Evolutionary conservation across 64 coral and sea anemone genomes (phyloP).

Genomic region (Porites lutea): DNA sequence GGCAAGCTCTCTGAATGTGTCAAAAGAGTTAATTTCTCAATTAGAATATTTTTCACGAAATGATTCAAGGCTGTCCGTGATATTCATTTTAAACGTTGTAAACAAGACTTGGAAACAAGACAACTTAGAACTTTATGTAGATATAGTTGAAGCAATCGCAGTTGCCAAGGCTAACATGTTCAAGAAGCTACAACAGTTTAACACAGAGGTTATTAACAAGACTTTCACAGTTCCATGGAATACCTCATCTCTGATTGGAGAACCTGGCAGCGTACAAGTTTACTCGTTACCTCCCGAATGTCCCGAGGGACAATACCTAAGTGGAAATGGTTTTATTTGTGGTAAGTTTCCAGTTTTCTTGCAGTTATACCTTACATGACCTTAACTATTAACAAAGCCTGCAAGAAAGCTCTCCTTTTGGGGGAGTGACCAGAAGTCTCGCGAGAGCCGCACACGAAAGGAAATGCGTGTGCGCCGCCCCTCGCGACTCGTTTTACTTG

Average conservation of each 20-base stretch:
- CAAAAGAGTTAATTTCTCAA: conserved; percentile 12
- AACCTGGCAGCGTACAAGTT: neutral
- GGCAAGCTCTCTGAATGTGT: neutral
- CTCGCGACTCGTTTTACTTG: no score
- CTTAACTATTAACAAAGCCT: no score
- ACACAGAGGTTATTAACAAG: neutral
- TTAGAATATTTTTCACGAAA: neutral
- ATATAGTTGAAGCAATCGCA: conserved; percentile 8
- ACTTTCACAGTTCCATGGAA: neutral
- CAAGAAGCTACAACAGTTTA: conserved; percentile 18
- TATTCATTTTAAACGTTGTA: conserved; percentile 1
- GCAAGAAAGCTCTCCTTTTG: no score
- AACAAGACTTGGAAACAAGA: neutral
- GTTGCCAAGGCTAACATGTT: neutral
- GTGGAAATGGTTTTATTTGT: conserved; percentile 52
- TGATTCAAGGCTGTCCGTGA: neutral
- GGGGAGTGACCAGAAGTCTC: no score
- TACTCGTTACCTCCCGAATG: conserved; percentile 22
- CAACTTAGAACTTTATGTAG: neutral
- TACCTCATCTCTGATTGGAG: neutral
- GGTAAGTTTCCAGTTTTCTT: conserved; percentile 10
- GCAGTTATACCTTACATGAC: neutral
- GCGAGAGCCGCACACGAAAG: no score
- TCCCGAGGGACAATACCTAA: conserved; percentile 7
- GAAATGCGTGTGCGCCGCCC: no score